Base-by-base conservation (phyloP, 2,113 vertebrate genomes). In the Thunnus thynnus region DNA sequence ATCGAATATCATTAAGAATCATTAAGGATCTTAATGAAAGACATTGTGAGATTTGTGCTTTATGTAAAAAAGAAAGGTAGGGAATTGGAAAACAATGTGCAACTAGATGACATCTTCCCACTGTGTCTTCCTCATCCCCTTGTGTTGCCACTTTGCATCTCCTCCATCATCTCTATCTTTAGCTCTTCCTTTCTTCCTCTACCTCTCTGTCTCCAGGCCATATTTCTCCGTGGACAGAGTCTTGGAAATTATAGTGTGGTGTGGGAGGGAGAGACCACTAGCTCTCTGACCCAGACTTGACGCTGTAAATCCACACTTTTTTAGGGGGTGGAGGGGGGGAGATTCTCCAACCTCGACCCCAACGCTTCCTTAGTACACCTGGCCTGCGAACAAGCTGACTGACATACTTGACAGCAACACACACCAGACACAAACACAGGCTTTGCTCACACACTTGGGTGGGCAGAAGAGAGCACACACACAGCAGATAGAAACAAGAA, bases 141-240 rank as follows among this genome's bases (percentile, higher is more conserved):
- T 2, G 12, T 52, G 12, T 47, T 47, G 17, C 54, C 55, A 61
- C 77, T 72, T 72, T 68, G 36, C 77, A 41, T 72, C 80, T 63
- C 65, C 83, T 30, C 54, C 68, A 41, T 79, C 82, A 20, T 68
- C 57, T 81, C 87, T 85, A 88, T 88, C 76, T 88, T 83, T 83
- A 81, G 76, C 76, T 64, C 72, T 80, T 84, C 78, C 62, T 73
- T 50, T 48, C 22, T 36, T 56, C 51, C 54, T 64, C 72, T 63
- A 51, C 65, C 58, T 73, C 50, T 57, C 20, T 25, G 74, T 70
- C 84, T 82, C 18, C 48, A 44, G 88, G 84, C 85, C 69, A 54
- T 88, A 82, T 89, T 82, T 93, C 90, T 88, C 84, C 18, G 20
- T 50, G 75, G 90, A 89, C 85, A 69, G 81, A 84, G 20, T 77